Evolutionary conservation across 1,140 invertebrate genomes (phyloP).

Genomic region (Neuroterus valhalla): DNA sequence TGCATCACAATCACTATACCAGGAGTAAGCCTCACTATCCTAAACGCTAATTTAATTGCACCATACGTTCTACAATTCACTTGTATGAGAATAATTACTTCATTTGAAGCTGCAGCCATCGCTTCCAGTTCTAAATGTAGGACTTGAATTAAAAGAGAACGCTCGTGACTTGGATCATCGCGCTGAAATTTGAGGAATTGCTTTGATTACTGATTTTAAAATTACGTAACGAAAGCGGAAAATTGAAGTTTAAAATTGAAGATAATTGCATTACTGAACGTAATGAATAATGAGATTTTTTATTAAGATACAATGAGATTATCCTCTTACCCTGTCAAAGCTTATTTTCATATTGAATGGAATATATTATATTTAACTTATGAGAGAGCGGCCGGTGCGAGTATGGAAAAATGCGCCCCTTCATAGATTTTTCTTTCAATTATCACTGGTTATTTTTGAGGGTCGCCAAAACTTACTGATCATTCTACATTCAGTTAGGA

Average conservation of each 20-base stretch:
- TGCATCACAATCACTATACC: constrained; percentile 11
- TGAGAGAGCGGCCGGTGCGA: too few species aligned
- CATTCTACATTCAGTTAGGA: too few species aligned
- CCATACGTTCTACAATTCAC: not conserved
- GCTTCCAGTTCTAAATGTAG: not conserved
- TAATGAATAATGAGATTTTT: not conserved
- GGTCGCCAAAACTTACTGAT: too few species aligned
- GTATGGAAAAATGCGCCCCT: too few species aligned
- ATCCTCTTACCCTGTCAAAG: too few species aligned
- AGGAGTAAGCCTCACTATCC: not conserved
- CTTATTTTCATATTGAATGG: too few species aligned
- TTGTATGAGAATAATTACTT: not conserved
- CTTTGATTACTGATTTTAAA: constrained; percentile 7
- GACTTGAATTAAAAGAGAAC: not conserved
- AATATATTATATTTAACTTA: too few species aligned
- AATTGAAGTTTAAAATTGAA: not conserved
- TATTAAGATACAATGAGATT: too few species aligned
- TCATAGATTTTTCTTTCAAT: too few species aligned
- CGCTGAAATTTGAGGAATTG: constrained; percentile 5
- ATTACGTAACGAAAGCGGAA: not conserved
- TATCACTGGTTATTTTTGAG: too few species aligned
- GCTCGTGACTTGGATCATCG: constrained; percentile 2
- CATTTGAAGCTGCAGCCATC: not conserved
- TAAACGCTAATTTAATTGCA: not conserved
- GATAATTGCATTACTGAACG: not conserved